Percentiles rank a stretch among this genome's conserved stretches.
Evolutionary conservation across 2,797 vertebrate genomes (phyloP).

Genomic region (Syngnathus rostellatus): DNA sequence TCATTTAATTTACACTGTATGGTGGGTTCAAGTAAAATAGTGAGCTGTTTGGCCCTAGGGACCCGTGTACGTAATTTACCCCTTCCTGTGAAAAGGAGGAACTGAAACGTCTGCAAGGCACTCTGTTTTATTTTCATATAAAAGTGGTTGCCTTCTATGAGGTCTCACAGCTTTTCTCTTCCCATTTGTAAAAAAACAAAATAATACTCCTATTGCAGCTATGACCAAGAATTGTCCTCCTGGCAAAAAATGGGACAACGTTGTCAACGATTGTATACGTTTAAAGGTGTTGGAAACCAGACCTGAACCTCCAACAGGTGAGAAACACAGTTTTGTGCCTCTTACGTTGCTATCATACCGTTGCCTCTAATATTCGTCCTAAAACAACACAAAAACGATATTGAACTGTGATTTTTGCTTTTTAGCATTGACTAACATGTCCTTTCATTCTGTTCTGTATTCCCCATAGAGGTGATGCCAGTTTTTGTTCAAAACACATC

Average conservation of each 20-base stretch:
- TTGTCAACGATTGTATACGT: not conserved
- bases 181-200: not conserved
- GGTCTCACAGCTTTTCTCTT: not conserved
- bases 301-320: constrained; percentile 31
- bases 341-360: not conserved
- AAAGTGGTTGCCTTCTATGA: not conserved
- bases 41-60: constrained; percentile 12
- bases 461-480: constrained; percentile 17
- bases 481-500: not conserved
- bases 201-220: not conserved
- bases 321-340: constrained; percentile 17
- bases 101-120: constrained; percentile 54
- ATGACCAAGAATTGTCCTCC: constrained; percentile 44
- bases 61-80: constrained; percentile 37
- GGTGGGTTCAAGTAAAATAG: constrained; percentile 11
- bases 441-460: not conserved
- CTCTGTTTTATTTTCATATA: constrained; percentile 52
- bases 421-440: not conserved
- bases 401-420: not conserved
- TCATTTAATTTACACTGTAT: not conserved
- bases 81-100: constrained; percentile 53
- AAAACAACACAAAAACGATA: not conserved
- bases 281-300: fast-evolving
- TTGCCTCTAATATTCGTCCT: not conserved
- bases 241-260: constrained; percentile 21